These are phyloP conservation scores for Sorex araneus DNA, from an alignment of 2,113 vertebrate genomes.

Conservation along the genomic window DNA sequence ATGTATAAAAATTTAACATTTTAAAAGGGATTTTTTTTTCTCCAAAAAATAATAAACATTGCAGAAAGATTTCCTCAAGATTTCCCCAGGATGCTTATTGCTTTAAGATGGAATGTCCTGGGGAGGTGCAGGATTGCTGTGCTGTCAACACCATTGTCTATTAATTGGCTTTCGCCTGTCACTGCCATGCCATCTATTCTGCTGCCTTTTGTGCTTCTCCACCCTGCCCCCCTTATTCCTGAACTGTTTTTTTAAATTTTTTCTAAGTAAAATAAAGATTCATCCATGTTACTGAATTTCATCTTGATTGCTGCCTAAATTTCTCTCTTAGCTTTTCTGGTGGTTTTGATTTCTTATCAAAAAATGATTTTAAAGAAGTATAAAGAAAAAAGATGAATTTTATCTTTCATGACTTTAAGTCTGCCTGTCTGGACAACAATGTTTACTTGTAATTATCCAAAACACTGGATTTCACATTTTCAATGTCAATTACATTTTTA, in stretches of 20 bases:
- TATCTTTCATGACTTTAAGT: conserved; percentile 45
- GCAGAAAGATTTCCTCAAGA: background rate
- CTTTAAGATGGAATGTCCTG: background rate
- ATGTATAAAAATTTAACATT: conserved; percentile 1
- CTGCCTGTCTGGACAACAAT: background rate
- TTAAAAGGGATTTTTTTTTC: background rate
- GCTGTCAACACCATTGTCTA: background rate
- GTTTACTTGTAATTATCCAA: background rate
- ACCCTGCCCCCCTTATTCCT: background rate
- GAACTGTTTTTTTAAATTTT: background rate
- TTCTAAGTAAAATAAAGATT: background rate
- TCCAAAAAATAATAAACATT: conserved; percentile 2
- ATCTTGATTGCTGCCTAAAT: background rate
- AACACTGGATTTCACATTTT: conserved; percentile 6
- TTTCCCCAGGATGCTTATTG: background rate
- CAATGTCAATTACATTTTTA: background rate
- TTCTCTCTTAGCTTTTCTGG: background rate
- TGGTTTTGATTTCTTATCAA: background rate
- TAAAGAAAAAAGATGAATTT: background rate
- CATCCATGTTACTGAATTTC: background rate
- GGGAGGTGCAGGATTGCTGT: background rate
- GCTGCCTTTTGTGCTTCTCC: background rate
- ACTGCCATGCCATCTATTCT: background rate
- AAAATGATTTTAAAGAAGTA: conserved; percentile 38
- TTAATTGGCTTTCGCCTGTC: background rate